Evolutionary conservation across 2,888 invertebrate species (phyloP), one percentile per base, ranked within the genome.

Genomic region (Acrocera orbiculus): DNA sequence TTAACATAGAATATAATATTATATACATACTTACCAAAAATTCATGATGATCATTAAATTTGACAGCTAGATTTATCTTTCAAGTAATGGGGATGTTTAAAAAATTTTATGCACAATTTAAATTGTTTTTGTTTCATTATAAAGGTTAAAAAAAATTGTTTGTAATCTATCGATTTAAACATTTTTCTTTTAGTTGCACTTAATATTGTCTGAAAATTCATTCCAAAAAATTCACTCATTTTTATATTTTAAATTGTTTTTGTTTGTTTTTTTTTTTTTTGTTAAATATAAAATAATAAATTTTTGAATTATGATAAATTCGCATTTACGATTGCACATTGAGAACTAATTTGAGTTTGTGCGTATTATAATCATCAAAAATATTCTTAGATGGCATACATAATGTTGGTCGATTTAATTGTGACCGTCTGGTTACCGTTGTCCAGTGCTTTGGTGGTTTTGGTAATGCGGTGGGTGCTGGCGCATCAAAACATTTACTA

Each of bases 401-500:
- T 19, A 31, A 24, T 30, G 36, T 15, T 24, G 33, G 23, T 8
- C 24, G 14, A 25, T 13, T 14, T 22, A 15, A 16, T 22, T 19
- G 14, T 14, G 30, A 25, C 16, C 25, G 30, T n/a, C 26, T 27
- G 10, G 61, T 20, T 14, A 32, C 30, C 16, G 28, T 32, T n/a
- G 32, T 32, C 83, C 83, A 85, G 60, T 77, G 79, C 44, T 69
- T 68, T 38, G 83, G 83, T 47, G 83, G 83, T 54, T 74, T 77
- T 38, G 83, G 83, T 51, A 83, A 62, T 42, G 75, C 73, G 46
- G 73, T 71, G 27, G 83, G 79, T 37, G 78, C 71, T 32, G 83
- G 83, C 35, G 83, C 76, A 46, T 79, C 79, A 50, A 78, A 79
- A 65, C 81, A 83, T 58, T 81, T 82, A 54, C 80, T 76, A 52